Evolutionary conservation across 2,888 invertebrate species (phyloP), one percentile per base, ranked within the genome.

Genomic region (Mesoligia furuncula): DNA sequence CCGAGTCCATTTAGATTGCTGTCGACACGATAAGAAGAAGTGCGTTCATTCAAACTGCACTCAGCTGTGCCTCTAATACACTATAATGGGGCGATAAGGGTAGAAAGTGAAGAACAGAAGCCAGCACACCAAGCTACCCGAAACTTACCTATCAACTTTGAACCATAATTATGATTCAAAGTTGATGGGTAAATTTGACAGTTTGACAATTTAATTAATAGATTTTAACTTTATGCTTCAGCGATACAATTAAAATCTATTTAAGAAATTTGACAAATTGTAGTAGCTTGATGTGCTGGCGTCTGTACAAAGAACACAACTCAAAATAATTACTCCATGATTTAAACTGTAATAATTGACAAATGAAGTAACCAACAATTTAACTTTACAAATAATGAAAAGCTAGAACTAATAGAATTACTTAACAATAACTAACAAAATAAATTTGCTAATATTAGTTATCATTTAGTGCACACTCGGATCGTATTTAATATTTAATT

Each of bases 401-500:
- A 64, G 8, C 15, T 36, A 24, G 15, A 39, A 13, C 64, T 13
- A 64, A 64, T 64, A 62, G 36, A 36, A 24, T 9, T 13, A 24
- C 36, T 64, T 15, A 65, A 65, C 39, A n/a, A 64, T 39, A n/a
- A 39, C 8, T n/a, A n/a, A 15, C 7, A 36, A 15, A 39, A 24
- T 15, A 4, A 4, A n/a, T 39, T n/a, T n/a, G 39, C 8, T 17
- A 17, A n/a, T 15, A 17, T n/a, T 24, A 51, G 31, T 57, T 20
- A 66, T n/a, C n/a, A 51, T 65, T 77, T 48, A 54, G 45, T 54
- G 27, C 27, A 20, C 24, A 65, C 65, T 59, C 42, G 31, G 27
- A 59, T 59, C 64, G 39, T 42, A 59, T 36, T 48, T n/a, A 65
- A 65, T 65, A 65, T 65, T 65, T n/a, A 66, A 27, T 45, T 20